Evolutionary conservation across 2,888 invertebrate species (phyloP).

Genomic region (Erebia aethiops): DNA sequence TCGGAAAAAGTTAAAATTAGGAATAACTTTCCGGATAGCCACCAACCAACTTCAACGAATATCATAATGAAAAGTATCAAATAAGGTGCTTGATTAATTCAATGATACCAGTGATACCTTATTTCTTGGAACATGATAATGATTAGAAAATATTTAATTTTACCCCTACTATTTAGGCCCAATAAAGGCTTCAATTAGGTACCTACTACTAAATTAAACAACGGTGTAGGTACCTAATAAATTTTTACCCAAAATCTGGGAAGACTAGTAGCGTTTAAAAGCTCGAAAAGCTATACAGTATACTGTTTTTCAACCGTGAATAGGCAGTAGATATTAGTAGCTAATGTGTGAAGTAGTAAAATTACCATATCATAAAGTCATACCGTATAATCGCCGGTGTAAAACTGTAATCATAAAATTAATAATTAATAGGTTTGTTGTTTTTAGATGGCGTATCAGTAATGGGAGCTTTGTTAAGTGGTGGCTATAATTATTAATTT

Average conservation of each 20-base stretch:
- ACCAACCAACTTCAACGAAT: background rate
- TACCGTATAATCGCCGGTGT: slow-evolving; percentile 68
- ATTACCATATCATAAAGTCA: slow-evolving; percentile 68
- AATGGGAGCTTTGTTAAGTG: slow-evolving; percentile 53
- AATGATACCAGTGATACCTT: too few relatives aligned
- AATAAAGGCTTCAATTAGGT: background rate
- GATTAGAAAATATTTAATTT: too few relatives aligned
- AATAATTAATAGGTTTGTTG: slow-evolving; percentile 77
- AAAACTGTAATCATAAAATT: slow-evolving; percentile 67
- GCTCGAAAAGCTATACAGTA: background rate
- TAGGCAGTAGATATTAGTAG: slow-evolving; percentile 8
- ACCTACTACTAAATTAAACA: background rate
- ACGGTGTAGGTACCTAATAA: background rate
- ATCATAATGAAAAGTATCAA: background rate
- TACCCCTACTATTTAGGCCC: too few relatives aligned
- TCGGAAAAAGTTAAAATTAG: background rate
- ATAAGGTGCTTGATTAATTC: too few relatives aligned
- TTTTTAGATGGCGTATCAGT: slow-evolving; percentile 77
- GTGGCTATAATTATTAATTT: slow-evolving; percentile 71
- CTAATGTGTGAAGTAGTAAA: slow-evolving; percentile 48
- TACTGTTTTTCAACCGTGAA: background rate
- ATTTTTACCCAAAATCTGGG: background rate
- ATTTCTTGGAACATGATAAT: too few relatives aligned
- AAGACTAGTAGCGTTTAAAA: slow-evolving; percentile 1
- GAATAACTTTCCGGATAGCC: background rate